phyloP scores from a whole-genome alignment of 2,113 vertebrate genomes.

The Anthoscopus minutus region DNA sequence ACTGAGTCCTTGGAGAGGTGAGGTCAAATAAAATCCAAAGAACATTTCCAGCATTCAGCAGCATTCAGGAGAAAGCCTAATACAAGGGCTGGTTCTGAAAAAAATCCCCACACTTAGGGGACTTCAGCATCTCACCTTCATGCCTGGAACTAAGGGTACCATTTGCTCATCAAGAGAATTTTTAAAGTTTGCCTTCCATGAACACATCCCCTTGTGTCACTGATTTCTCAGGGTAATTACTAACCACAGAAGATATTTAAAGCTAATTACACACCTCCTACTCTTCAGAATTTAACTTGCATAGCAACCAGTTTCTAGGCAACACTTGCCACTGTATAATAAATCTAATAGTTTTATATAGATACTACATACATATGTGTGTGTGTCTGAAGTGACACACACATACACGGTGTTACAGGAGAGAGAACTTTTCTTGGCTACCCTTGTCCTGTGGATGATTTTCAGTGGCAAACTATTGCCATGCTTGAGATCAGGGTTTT shows the following conservation, averaged over 20 bases:
- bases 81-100: not conserved
- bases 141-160: not conserved
- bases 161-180: slow-evolving; percentile 46
- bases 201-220: slow-evolving; percentile 35
- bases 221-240: slow-evolving; percentile 71
- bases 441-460: not conserved
- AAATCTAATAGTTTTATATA: slow-evolving; percentile 63
- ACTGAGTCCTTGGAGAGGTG: not conserved
- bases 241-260: slow-evolving; percentile 75
- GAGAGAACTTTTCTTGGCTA: not conserved
- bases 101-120: not conserved
- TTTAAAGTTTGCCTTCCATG: slow-evolving; percentile 1
- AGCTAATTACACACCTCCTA: slow-evolving; percentile 76
- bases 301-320: slow-evolving; percentile 76
- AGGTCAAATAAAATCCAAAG: not conserved
- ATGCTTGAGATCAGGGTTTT: not conserved
- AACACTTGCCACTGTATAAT: slow-evolving; percentile 69
- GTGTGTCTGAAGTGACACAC: not conserved
- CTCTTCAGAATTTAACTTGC: slow-evolving; percentile 75
- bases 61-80: not conserved
- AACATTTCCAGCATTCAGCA: not conserved
- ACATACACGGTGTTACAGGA: not conserved
- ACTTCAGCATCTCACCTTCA: not conserved
- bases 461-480: not conserved
- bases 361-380: slow-evolving; percentile 32